A percentile compares a stretch with the other conserved stretches of the same genome.
Evolutionary conservation across 2,888 invertebrate species (phyloP).

Genomic region (Diaprepes abbreviatus): DNA sequence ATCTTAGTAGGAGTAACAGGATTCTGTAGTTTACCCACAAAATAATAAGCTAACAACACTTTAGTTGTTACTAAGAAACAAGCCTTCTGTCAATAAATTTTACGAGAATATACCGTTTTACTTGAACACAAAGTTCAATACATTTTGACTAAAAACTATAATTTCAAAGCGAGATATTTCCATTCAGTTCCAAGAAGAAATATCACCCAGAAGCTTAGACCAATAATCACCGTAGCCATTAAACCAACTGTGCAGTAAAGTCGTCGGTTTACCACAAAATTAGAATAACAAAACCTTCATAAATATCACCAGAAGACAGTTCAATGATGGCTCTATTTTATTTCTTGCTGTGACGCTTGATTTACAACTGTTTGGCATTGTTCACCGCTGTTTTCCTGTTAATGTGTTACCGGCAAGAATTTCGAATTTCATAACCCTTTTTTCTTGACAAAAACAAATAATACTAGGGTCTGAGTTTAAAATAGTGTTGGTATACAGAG

Average conservation of each 20-base stretch:
- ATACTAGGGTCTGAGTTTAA: too few species aligned
- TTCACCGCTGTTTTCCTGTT: not conserved
- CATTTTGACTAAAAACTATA: constrained; percentile 3
- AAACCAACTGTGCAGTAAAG: constrained; percentile 1
- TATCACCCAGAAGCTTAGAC: constrained; percentile 18
- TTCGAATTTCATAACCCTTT: constrained; percentile 6
- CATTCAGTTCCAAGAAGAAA: not conserved
- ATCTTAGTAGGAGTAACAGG: too few species aligned
- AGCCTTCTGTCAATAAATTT: too few species aligned
- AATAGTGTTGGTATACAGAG: too few species aligned
- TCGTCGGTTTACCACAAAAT: constrained; percentile 51
- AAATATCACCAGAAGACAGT: constrained; percentile 45
- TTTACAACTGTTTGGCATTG: constrained; percentile 6
- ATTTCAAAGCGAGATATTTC: constrained; percentile 3
- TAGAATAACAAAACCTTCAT: constrained; percentile 51
- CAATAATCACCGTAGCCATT: constrained; percentile 14
- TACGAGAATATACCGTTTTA: not conserved
- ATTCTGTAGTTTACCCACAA: too few species aligned
- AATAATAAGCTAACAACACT: not conserved
- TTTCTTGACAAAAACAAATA: too few species aligned
- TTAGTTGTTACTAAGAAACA: not conserved
- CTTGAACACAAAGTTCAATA: not conserved
- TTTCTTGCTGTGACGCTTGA: constrained; percentile 5
- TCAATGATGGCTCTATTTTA: constrained; percentile 36
- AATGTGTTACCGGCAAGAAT: not conserved